Base-by-base conservation (phyloP, 2,888 invertebrate genomes). In the Adelognathus sp. region DNA sequence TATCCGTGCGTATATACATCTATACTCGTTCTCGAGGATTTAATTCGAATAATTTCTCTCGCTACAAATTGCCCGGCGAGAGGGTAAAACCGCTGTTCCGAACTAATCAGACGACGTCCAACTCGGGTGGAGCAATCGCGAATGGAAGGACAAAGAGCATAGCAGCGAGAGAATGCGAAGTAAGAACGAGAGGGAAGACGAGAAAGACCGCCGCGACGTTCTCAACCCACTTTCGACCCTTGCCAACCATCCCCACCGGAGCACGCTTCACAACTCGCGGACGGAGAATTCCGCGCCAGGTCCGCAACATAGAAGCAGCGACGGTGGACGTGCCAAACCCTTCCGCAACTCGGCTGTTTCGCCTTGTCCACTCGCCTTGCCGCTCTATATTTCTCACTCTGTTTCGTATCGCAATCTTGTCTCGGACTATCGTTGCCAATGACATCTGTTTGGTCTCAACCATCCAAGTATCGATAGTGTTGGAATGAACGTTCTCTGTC, bases 71-170 rank as follows among this genome's bases (percentile, higher is more conserved):
- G 66, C 44, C 67, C 31, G 18, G 39, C 31, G 41, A 41, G 54
- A 44, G 67, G 61, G 67, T 36, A 54, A 61, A 77, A 77, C 72
- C 77, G 56, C 67, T 67, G 77, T 73, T 61, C 61, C 61, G 52
- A 74, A 77, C 77, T 77, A 77, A 77, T 74, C 77, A 74, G 77
- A 67, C 73, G 73, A 66, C 54, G 73, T 73, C 77, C 73, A 77
- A 74, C 73, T 67, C 52, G 36, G 36, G 21, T 50, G 31, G 27
- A 27, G 16, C 39, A 54, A 66, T 66, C 41, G 39, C 67, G 29
- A 41, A 50, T 29, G 18, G 16, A 67, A 39, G 54, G 41, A 67
- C 39, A 56, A 24, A 50, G 24, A 50, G 24, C 14, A 29, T 7
- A 21, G 36, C n/a, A 33, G 52, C 41, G 31, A 54, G 29, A 16